phyloP scores from a whole-genome alignment of 2,797 vertebrate species.

The Hyperoplus immaculatus region DNA sequence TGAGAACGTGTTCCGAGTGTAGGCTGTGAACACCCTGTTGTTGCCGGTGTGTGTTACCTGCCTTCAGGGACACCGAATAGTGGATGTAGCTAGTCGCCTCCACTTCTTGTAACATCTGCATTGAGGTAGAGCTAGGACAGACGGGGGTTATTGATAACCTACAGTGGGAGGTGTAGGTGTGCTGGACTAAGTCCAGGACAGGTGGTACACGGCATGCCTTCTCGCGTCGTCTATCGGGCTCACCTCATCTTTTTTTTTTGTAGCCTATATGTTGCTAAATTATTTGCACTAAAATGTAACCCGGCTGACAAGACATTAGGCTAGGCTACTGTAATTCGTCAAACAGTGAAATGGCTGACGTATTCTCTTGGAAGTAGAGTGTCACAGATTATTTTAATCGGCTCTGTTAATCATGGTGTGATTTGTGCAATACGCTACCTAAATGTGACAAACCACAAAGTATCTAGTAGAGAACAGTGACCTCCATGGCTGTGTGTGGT shows the following conservation, averaged over 20 bases:
- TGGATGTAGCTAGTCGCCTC: conserved; percentile 63
- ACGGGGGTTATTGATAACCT: conserved; percentile 46
- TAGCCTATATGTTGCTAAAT: conserved; percentile 19
- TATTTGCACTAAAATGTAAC: conserved; percentile 13
- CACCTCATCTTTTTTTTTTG: neutral
- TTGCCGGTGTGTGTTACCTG: conserved; percentile 33
- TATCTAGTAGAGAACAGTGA: conserved; percentile 41
- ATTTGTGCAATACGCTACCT: neutral
- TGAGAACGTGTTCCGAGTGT: neutral
- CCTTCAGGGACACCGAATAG: conserved; percentile 26
- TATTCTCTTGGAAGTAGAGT: conserved; percentile 27
- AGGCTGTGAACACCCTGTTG: conserved; percentile 2
- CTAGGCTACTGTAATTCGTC: conserved; percentile 16
- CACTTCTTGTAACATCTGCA: conserved; percentile 73
- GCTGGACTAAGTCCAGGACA: conserved; percentile 49
- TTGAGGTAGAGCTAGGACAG: conserved; percentile 65
- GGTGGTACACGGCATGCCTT: conserved; percentile 28
- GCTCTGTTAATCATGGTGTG: neutral
- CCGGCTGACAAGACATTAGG: conserved; percentile 2
- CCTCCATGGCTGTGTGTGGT: conserved; percentile 68
- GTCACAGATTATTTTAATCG: neutral
- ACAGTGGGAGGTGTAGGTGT: conserved; percentile 44
- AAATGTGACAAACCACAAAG: conserved; percentile 1
- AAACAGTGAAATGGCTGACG: conserved; percentile 38
- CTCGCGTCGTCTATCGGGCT: neutral